A percentile compares a stretch with the other conserved stretches of the same genome.
phyloP scores from a whole-genome alignment of 1,140 invertebrate species.

The Chelonus insularis region DNA sequence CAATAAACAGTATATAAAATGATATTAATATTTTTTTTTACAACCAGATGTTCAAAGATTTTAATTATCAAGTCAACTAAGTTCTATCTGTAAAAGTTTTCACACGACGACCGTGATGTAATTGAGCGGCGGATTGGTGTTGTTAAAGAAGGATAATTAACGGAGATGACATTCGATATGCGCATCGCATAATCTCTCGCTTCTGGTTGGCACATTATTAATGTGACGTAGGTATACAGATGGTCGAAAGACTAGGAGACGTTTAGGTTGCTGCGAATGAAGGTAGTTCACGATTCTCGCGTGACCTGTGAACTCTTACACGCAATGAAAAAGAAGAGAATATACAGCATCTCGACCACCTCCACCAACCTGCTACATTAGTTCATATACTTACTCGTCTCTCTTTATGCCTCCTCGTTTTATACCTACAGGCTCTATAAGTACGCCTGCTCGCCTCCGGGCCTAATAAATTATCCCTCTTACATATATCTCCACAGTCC shows the following conservation, averaged over 20 bases:
- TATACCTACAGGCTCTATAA: constrained; percentile 28
- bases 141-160: constrained; percentile 13
- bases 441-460: constrained; percentile 45
- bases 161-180: constrained; percentile 15
- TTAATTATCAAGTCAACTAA: no score
- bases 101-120: not conserved
- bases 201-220: constrained; percentile 15
- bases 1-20: no score
- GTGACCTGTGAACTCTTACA: constrained; percentile 50
- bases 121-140: not conserved
- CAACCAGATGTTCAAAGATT: no score
- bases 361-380: constrained; percentile 26
- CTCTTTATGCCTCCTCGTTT: constrained; percentile 23
- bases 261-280: constrained; percentile 14
- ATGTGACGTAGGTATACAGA: constrained; percentile 3
- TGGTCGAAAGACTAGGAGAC: constrained; percentile 24
- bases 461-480: constrained; percentile 51
- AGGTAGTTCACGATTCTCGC: constrained; percentile 40
- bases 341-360: constrained; percentile 7
- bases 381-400: constrained; percentile 4
- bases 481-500: constrained; percentile 37
- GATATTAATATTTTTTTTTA: no score
- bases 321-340: constrained; percentile 44
- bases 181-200: constrained; percentile 6
- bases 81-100: no score